Conservation (phyloP, 1,140 invertebrate species). For the Paraescarpia echinospica region DNA sequence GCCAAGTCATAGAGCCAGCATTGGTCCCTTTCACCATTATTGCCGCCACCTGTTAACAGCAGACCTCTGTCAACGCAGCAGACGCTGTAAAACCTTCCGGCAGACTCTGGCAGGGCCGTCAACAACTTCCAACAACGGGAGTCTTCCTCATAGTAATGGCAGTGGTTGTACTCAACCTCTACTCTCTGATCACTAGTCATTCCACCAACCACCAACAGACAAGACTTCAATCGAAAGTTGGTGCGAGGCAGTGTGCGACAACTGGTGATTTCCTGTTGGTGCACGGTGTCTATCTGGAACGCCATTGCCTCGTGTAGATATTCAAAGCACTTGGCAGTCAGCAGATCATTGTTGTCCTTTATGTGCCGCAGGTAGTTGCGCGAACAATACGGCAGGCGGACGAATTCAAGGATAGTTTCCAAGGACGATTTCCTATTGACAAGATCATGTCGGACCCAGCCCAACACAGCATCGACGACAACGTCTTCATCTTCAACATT, state of each 20-base stretch:
- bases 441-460: neutral
- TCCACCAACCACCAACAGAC: no score
- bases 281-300: neutral
- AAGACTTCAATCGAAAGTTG: neutral
- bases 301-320: neutral
- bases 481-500: no score
- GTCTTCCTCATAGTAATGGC: no score
- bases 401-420: neutral
- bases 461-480: no score
- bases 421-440: neutral
- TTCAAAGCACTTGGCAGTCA: neutral
- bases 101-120: no score
- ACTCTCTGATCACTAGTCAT: no score
- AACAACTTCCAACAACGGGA: no score
- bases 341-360: neutral
- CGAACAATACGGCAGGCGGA: constrained; percentile 15
- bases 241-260: neutral
- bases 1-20: constrained; percentile 7
- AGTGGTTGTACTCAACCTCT: no score
- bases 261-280: neutral
- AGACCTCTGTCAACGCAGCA: no score
- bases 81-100: no score
- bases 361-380: neutral
- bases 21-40: neutral
- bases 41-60: neutral